phyloP scores from a whole-genome alignment of 2,797 vertebrate genomes.

The Synanceia verrucosa region DNA sequence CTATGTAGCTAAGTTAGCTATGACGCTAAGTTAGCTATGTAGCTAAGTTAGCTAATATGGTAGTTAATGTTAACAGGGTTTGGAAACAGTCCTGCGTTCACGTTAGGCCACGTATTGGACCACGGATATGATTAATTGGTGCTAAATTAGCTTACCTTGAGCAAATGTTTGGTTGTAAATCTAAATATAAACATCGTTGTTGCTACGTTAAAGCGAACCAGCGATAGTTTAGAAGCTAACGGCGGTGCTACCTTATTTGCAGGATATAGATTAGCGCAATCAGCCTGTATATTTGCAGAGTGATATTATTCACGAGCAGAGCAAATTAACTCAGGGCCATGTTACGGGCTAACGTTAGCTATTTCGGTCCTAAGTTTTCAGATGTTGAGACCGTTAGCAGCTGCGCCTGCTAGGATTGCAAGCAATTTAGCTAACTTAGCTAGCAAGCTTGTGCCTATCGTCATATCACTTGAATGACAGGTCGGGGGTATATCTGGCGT shows the following conservation, averaged over 20 bases:
- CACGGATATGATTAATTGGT: neutral
- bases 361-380: accelerated
- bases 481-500: accelerated
- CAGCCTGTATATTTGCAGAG: neutral
- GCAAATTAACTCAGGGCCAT: accelerated
- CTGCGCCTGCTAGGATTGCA: neutral
- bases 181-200: neutral
- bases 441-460: neutral
- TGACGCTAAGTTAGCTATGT: no score
- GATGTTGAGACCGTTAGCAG: neutral
- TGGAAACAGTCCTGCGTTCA: neutral
- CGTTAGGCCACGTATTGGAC: conserved; percentile 13
- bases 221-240: neutral
- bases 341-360: no score
- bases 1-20: neutral
- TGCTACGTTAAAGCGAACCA: neutral
- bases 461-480: neutral
- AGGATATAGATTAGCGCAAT: neutral
- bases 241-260: neutral
- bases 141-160: neutral
- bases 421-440: neutral
- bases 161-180: neutral
- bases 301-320: neutral
- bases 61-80: neutral
- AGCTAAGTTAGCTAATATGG: neutral